phyloP scores from a whole-genome alignment of 2,888 invertebrate species.

The Tenthredo scrophulariae region DNA sequence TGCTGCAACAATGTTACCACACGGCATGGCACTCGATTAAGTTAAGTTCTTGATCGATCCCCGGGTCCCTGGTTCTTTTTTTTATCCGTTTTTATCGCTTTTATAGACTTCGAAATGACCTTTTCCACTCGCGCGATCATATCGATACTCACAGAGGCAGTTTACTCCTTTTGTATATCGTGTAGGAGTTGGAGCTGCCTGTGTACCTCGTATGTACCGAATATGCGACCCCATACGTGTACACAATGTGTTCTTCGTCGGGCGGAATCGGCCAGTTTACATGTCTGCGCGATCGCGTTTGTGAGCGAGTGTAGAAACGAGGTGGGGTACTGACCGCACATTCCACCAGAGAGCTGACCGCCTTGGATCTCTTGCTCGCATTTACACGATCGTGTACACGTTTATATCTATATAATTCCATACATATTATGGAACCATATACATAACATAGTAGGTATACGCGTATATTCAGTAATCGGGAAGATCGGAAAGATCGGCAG shows the following conservation, averaged over 20 bases:
- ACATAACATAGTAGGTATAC: neutral
- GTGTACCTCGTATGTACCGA: neutral
- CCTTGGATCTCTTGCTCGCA: slow-evolving; percentile 58
- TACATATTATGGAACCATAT: neutral
- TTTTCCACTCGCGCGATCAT: neutral
- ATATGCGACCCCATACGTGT: slow-evolving; percentile 28
- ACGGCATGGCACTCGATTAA: neutral
- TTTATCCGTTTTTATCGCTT: neutral
- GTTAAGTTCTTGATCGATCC: neutral
- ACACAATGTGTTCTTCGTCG: slow-evolving; percentile 9
- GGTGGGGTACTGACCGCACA: slow-evolving; percentile 71
- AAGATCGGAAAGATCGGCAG: neutral
- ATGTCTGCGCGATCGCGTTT: slow-evolving; percentile 40
- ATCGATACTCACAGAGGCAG: neutral
- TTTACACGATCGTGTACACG: slow-evolving; percentile 15
- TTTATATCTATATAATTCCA: neutral
- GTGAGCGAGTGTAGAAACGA: slow-evolving; percentile 52
- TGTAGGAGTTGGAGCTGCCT: slow-evolving; percentile 1
- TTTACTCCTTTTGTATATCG: slow-evolving; percentile 11
- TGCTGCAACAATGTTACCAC: slow-evolving; percentile 30
- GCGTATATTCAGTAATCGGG: neutral
- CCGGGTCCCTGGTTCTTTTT: neutral
- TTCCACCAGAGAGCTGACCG: slow-evolving; percentile 70
- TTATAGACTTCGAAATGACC: neutral
- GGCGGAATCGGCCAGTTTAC: slow-evolving; percentile 52